Evolutionary conservation across 2,113 vertebrate species (phyloP), one percentile per base, ranked within the genome.

Genomic region (Hassar affinis): DNA sequence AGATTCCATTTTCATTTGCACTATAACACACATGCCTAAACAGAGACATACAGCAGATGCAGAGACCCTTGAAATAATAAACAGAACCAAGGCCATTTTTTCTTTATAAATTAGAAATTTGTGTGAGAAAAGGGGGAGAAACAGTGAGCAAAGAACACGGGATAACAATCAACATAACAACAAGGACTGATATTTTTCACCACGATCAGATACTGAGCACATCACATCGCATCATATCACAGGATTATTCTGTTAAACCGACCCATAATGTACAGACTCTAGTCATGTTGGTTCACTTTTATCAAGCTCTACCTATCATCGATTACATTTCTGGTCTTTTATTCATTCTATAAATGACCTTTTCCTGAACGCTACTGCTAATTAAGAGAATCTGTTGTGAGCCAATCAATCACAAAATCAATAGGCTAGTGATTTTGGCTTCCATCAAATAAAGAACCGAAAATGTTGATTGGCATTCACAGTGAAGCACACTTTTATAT

Each of bases 281-380:
- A 18, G 27, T 51, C 18, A 6, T 20, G 38, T 56, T 57, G 15
- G 7, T 45, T 72, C 52, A 57, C 64, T 42, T n/a, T 71, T 42
- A 54, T 81, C 59, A 57, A 72, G 22, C 38, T 20, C 35, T 18
- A 72, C 42, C 54, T n/a, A 6, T 33, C 54, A 76, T 15, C 35
- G 27, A 33, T 15, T 35, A 18, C 9, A 35, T 57, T 82, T 52
- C 57, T 52, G 56, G 62, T 82, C n/a, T 76, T 80, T 74, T 27
- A 75, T 25, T 45, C 83, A 79, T 84, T 52, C 52, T 49, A 35
- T 79, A 69, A 71, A 42, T 61, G 38, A 72, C 52, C 64, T 69
- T 71, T 79, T 79, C 66, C 47, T 72, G 61, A 59, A 84, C 3
- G 10, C 51, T 71, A 33, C 62, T 79, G 83, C 64, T 78, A 79